These are phyloP conservation scores for Pseudomugil tenellus DNA, from an alignment of 2,797 vertebrate species.

Conservation along the genomic window DNA sequence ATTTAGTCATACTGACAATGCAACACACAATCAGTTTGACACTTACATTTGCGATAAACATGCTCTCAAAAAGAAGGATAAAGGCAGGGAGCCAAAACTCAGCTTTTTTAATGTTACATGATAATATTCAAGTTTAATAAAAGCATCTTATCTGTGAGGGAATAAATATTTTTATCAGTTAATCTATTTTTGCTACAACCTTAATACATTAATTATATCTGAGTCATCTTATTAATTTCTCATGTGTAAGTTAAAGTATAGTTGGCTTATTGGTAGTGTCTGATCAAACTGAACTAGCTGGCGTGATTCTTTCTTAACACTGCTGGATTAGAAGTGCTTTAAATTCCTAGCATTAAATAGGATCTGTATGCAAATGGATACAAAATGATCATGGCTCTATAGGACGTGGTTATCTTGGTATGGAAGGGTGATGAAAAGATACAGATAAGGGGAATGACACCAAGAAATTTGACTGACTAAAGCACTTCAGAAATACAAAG, in stretches of 20 bases:
- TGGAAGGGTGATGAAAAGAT: conserved; percentile 52
- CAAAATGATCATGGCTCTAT: conserved; percentile 18
- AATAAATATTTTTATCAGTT: not conserved
- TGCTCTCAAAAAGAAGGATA: conserved; percentile 14
- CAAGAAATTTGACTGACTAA: conserved; percentile 58
- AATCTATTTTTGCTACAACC: not conserved
- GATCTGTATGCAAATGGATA: not conserved
- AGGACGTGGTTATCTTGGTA: conserved; percentile 20
- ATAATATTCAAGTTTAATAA: conserved; percentile 17
- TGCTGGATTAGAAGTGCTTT: not conserved
- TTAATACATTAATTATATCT: conserved; percentile 2
- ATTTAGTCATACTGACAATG: conserved; percentile 25
- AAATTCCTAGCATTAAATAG: not conserved
- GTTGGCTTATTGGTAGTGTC: not conserved
- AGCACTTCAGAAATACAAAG: conserved; percentile 78
- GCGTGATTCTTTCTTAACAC: conserved; percentile 25
- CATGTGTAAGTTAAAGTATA: conserved; percentile 13
- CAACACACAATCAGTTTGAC: conserved; percentile 50
- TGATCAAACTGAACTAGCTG: conserved; percentile 6
- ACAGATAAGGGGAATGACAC: conserved; percentile 59
- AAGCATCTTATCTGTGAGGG: not conserved
- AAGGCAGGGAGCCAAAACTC: conserved; percentile 16
- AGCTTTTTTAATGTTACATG: conserved; percentile 14
- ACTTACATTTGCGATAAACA: conserved; percentile 49
- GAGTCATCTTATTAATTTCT: conserved; percentile 24